Conservation (phyloP, 2,113 vertebrate genomes). For the Apteryx mantelli region DNA sequence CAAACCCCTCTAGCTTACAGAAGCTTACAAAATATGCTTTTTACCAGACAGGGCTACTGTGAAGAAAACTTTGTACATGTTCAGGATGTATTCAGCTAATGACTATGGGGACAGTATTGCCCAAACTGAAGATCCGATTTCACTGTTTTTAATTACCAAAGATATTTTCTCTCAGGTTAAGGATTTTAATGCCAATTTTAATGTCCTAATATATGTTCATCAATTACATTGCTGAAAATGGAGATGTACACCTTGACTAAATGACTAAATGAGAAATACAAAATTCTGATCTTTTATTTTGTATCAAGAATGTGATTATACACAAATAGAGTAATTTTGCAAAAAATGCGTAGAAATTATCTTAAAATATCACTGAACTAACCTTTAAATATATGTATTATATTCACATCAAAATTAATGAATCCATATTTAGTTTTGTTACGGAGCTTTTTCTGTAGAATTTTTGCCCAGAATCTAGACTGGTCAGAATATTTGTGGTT, state of each 20-base stretch:
- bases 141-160: background rate
- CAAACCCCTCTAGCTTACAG: background rate
- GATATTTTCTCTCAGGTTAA: background rate
- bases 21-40: background rate
- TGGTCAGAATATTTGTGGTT: background rate
- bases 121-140: background rate
- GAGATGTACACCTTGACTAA: background rate
- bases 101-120: background rate
- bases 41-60: background rate
- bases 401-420: slow-evolving; percentile 19
- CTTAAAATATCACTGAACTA: background rate
- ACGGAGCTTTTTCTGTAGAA: background rate
- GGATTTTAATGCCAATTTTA: background rate
- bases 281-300: background rate
- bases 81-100: background rate
- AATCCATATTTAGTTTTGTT: background rate
- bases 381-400: background rate
- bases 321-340: background rate
- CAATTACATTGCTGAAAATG: background rate
- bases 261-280: background rate
- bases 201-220: background rate
- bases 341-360: background rate
- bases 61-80: background rate
- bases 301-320: background rate
- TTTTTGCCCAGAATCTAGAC: background rate